Conservation (phyloP, 1,140 invertebrate genomes). For the Manduca sexta region DNA sequence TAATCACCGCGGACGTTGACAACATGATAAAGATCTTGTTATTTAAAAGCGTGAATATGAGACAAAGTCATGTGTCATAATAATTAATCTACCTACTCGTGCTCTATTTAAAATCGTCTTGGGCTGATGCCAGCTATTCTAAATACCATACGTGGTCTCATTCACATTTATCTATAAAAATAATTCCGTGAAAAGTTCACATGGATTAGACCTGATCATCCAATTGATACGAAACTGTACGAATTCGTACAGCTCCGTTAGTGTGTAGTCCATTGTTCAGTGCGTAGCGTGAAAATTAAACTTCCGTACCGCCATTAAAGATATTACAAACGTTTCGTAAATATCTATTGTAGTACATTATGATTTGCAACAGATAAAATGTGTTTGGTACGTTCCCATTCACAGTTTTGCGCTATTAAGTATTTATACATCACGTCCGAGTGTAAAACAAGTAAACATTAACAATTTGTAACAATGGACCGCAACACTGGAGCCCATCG, state of each 20-base stretch:
- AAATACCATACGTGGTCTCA: slow-evolving; percentile 48
- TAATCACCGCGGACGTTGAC: slow-evolving; percentile 19
- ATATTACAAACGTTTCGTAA: slow-evolving; percentile 27
- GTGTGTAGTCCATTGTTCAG: slow-evolving; percentile 27
- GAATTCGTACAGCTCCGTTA: slow-evolving; percentile 18
- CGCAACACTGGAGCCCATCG: too few species aligned
- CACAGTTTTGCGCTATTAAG: too few species aligned
- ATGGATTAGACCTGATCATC: slow-evolving; percentile 23
- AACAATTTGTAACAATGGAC: too few species aligned
- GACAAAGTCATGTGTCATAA: slow-evolving; percentile 49
- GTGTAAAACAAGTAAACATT: too few species aligned
- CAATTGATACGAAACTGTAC: slow-evolving; percentile 26
- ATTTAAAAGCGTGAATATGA: slow-evolving; percentile 35
- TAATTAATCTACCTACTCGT: slow-evolving; percentile 51
- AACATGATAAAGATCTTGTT: slow-evolving; percentile 32
- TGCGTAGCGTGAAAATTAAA: slow-evolving; percentile 34
- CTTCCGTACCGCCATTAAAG: slow-evolving; percentile 30
- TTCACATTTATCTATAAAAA: slow-evolving; percentile 36
- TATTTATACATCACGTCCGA: too few species aligned
- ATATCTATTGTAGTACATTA: slow-evolving; percentile 22
- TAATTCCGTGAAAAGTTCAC: slow-evolving; percentile 20
- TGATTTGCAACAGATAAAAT: slow-evolving; percentile 5
- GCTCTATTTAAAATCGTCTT: slow-evolving; percentile 50
- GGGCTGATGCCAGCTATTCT: slow-evolving; percentile 41
- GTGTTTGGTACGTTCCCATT: too few species aligned